These are phyloP conservation scores for Pterocles orientalis DNA, from an alignment of 2,113 vertebrate species.

Conservation along the genomic window DNA sequence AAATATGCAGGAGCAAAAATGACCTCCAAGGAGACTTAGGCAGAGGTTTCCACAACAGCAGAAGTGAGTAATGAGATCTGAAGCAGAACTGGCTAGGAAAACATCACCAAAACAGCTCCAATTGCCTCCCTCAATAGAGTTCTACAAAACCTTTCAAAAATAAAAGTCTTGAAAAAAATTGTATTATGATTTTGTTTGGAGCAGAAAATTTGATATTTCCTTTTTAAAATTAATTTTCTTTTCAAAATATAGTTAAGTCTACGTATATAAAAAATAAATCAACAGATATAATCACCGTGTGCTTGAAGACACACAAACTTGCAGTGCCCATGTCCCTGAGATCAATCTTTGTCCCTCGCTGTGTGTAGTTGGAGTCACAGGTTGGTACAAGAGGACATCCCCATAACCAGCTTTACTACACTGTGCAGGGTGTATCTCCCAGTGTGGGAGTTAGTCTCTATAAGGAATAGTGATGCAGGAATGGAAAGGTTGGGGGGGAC, in stretches of 20 bases:
- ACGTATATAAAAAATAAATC: background rate
- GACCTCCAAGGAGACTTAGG: background rate
- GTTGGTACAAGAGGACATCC: background rate
- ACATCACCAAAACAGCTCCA: background rate
- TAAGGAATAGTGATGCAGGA: accelerated
- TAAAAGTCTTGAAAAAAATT: background rate
- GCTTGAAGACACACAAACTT: background rate
- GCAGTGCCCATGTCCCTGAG: background rate
- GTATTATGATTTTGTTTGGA: background rate
- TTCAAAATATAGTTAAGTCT: background rate
- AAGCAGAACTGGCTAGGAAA: background rate
- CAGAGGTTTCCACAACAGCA: background rate
- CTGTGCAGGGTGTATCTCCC: background rate
- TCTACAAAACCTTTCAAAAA: background rate
- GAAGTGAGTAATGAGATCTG: background rate
- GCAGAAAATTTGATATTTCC: conserved; percentile 10
- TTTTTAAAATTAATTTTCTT: background rate
- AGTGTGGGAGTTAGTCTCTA: background rate
- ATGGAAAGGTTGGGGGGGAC: background rate
- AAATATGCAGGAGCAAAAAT: background rate
- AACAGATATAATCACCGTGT: background rate
- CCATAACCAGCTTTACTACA: background rate
- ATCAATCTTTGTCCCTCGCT: background rate
- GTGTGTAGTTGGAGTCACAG: background rate
- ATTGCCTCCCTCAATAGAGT: background rate